phyloP scores from a whole-genome alignment of 2,888 invertebrate species.

The Rotaria sp. region DNA sequence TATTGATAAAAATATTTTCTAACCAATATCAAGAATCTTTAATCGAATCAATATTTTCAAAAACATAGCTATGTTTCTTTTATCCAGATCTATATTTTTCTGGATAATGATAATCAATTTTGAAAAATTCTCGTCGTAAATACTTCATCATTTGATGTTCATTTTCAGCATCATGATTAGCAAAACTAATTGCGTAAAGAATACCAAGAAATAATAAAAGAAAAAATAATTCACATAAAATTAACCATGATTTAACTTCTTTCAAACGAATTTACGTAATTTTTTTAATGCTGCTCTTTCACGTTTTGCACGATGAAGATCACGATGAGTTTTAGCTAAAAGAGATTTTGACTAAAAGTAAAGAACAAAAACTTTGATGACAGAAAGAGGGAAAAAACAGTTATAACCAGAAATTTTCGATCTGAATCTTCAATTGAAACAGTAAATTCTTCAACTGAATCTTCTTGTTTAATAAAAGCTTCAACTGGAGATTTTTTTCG shows the following conservation, averaged over 20 bases:
- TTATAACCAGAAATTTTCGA: not conserved
- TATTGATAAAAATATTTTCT: not conserved
- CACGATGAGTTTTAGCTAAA: not conserved
- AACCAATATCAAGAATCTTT: not conserved
- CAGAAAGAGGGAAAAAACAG: not conserved
- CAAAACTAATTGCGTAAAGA: conserved; percentile 55
- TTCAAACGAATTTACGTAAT: conserved; percentile 52
- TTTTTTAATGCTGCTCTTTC: conserved; percentile 47
- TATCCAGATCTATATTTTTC: not conserved
- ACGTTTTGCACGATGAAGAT: not conserved
- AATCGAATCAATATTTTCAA: not conserved
- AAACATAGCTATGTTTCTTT: not conserved
- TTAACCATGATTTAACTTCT: conserved; percentile 56
- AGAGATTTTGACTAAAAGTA: not conserved
- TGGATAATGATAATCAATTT: not conserved
- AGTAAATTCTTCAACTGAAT: not conserved
- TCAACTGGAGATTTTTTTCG: not conserved
- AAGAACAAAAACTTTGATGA: not conserved
- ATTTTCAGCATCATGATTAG: conserved; percentile 51
- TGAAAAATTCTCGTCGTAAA: not conserved
- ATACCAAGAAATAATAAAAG: conserved; percentile 57
- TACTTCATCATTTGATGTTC: not conserved
- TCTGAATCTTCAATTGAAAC: not conserved
- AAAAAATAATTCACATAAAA: conserved; percentile 55
- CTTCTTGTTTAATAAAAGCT: not conserved